Conservation (phyloP, 2,113 vertebrate species). For the Oreochromis spilurus region DNA sequence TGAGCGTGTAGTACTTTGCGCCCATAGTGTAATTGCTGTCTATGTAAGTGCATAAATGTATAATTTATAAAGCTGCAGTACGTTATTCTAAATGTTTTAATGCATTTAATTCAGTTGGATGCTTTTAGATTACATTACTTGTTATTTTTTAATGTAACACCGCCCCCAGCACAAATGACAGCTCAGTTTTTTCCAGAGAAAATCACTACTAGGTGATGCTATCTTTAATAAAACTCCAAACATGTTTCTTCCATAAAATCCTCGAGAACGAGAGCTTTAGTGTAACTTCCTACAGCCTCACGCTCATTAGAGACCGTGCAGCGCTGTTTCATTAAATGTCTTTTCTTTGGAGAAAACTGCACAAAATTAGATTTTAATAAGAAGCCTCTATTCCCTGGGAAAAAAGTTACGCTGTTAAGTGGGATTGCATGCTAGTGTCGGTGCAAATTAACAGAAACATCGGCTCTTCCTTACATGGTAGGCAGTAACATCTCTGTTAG, state of each 20-base stretch:
- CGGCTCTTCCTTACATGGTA: constrained; percentile 19
- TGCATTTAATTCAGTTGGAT: background rate
- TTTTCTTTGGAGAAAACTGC: constrained; percentile 48
- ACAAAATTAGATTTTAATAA: constrained; percentile 63
- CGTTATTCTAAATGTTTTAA: background rate
- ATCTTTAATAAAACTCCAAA: background rate
- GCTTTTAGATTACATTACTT: background rate
- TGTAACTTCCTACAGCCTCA: background rate
- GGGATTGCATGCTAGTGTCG: constrained; percentile 46
- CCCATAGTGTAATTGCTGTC: background rate
- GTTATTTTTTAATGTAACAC: background rate
- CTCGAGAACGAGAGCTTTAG: background rate
- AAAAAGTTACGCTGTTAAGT: constrained; percentile 27
- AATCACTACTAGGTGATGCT: background rate
- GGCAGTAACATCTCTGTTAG: constrained; percentile 47
- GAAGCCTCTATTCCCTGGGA: constrained; percentile 29
- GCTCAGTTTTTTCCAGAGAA: background rate
- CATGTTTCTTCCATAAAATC: constrained; percentile 5
- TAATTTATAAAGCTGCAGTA: background rate
- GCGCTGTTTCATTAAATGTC: constrained; percentile 55
- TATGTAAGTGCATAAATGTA: background rate
- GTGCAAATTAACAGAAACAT: constrained; percentile 54
- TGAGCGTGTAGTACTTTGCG: background rate
- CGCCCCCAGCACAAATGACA: background rate
- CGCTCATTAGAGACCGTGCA: constrained; percentile 48